Evolutionary conservation across 2,888 invertebrate species (phyloP).

Genomic region (Salpingus planirostris): DNA sequence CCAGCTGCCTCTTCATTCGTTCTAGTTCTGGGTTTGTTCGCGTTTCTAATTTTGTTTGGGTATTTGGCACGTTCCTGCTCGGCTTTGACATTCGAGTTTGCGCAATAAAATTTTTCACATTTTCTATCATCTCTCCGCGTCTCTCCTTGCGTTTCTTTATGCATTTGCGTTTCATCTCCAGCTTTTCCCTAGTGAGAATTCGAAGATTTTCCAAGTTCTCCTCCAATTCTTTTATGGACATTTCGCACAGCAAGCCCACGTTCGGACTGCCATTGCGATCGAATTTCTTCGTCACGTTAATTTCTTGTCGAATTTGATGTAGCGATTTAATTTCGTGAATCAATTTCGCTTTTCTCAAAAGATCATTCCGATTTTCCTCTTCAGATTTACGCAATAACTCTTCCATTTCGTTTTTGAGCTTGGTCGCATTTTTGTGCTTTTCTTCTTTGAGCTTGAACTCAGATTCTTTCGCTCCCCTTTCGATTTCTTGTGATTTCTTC

Average conservation of each 20-base stretch:
- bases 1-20: slow-evolving; percentile 43
- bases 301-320: slow-evolving; percentile 29
- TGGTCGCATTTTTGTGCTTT: slow-evolving; percentile 43
- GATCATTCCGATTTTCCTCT: slow-evolving; percentile 34
- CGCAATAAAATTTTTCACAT: slow-evolving; percentile 42
- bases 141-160: slow-evolving; percentile 43
- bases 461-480: slow-evolving; percentile 45
- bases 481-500: slow-evolving; percentile 43
- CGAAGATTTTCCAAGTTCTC: slow-evolving; percentile 47
- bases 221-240: slow-evolving; percentile 55
- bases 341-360: slow-evolving; percentile 34
- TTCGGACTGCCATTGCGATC: slow-evolving; percentile 52
- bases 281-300: slow-evolving; percentile 45
- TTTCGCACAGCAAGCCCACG: slow-evolving; percentile 53
- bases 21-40: slow-evolving; percentile 41
- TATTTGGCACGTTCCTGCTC: slow-evolving; percentile 17
- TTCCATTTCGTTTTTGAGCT: slow-evolving; percentile 46
- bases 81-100: slow-evolving; percentile 36
- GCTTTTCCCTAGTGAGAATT: slow-evolving; percentile 45
- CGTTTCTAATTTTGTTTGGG: slow-evolving; percentile 22
- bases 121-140: slow-evolving; percentile 43
- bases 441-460: slow-evolving; percentile 46
- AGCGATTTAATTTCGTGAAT: slow-evolving; percentile 40
- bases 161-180: slow-evolving; percentile 43
- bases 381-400: slow-evolving; percentile 29